Evolutionary conservation across 2,113 vertebrate species (phyloP).

Genomic region (Oreotrochilus melanogaster): DNA sequence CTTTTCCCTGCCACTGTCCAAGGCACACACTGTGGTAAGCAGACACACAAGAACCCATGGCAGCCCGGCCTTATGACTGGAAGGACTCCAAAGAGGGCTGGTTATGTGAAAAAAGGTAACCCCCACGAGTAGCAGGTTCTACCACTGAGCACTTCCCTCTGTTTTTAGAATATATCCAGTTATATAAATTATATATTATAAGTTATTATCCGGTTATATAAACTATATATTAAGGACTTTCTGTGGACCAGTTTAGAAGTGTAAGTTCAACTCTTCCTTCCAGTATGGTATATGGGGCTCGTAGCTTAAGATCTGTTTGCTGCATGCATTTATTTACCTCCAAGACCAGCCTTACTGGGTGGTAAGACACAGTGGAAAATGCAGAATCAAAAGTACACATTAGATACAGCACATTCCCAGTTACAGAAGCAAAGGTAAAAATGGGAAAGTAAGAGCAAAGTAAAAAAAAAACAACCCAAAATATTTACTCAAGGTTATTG

Average conservation of each 20-base stretch:
- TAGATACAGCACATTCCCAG: not conserved
- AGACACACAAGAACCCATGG: not conserved
- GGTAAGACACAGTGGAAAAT: not conserved
- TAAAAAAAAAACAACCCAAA: not conserved
- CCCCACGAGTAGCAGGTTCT: not conserved
- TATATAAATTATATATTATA: too few relatives aligned
- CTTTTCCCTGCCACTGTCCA: not conserved
- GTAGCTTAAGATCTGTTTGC: not conserved
- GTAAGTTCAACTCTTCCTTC: not conserved
- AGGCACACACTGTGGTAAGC: not conserved
- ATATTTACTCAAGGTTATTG: not conserved
- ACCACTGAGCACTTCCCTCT: not conserved
- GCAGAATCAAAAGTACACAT: not conserved
- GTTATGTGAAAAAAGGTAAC: not conserved
- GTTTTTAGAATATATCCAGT: not conserved
- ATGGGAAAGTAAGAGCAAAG: not conserved
- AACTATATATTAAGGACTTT: not conserved
- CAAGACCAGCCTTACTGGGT: not conserved
- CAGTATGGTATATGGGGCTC: not conserved
- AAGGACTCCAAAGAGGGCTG: not conserved
- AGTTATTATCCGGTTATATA: too few relatives aligned
- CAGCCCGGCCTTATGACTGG: not conserved
- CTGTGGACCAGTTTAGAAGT: not conserved
- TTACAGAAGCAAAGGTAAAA: not conserved
- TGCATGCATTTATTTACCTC: not conserved